Evolutionary conservation across 2,797 vertebrate genomes (phyloP), one percentile per base, ranked within the genome.

Genomic region (Botia kubotai): DNA sequence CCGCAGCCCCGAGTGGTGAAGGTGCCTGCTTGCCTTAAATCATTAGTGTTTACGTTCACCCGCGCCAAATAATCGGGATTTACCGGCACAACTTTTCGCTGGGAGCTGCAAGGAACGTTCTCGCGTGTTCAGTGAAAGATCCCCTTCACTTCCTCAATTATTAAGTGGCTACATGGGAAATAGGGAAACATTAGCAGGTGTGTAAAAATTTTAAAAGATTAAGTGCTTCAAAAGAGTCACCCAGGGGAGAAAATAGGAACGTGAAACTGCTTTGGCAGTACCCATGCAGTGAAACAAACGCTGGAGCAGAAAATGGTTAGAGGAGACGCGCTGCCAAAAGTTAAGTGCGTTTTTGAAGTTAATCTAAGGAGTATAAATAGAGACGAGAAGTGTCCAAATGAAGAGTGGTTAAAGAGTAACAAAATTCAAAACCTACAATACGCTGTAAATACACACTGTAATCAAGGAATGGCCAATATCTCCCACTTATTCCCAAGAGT

Each of bases 21-120:
- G 93, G 90, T 91, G 92, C 88, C 87, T 88, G 90, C 90, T 89
- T 83, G 90, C 89, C 91, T 91, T 89, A 92, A 85, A 93, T 94
- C 91, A 92, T 93, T 93, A 93, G 88, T 83, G 76, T 91, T 93
- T 91, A 89, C 69, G 66, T 90, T 86, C 80, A 80, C 87, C 86
- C 92, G 55, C 86, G 85, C 89, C 84, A 92, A 93, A 91, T 91
- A 90, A 93, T 92, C 89, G 87, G 86, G 89, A 90, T 93, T 92
- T 92, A 88, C 88, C 87, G 7, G 78, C 67, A 21, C 58, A 53
- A 73, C 72, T 66, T 82, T 80, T 84, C 33, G 62, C 46, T 19
- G 57, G 70, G 74, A 67, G 78, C 79, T 73, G 60, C 36, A 77
- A 83, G 66, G 58, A 83, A 72, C 12, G 19, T 60, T 76, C 72